Conservation (phyloP, 2,888 invertebrate species). For the Dascillus cervinus region DNA sequence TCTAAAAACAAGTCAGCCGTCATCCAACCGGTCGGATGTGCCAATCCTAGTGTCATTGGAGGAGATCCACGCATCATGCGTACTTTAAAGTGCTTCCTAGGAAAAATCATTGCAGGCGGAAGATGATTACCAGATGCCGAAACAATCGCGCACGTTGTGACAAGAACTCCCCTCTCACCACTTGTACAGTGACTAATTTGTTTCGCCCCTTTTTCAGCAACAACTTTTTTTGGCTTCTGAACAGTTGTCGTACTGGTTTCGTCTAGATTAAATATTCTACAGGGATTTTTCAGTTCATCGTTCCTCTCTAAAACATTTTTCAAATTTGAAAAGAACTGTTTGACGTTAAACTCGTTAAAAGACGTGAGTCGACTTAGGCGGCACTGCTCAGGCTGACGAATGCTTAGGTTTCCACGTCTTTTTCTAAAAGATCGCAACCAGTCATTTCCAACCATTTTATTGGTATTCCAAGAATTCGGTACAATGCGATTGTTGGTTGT, state of each 20-base stretch:
- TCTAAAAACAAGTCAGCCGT: constrained; percentile 1
- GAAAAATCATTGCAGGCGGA: constrained; percentile 3
- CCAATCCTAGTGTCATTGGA: constrained; percentile 3
- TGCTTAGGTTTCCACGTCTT: constrained; percentile 5
- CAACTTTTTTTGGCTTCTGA: constrained; percentile 8
- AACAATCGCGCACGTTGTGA: constrained; percentile 3
- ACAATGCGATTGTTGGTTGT: constrained; percentile 12
- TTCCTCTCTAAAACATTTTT: too few species aligned
- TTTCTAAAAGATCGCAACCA: constrained; percentile 6
- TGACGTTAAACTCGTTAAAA: constrained; percentile 3
- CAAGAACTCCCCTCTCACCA: constrained; percentile 5
- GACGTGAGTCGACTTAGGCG: constrained; percentile 3
- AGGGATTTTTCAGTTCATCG: too few species aligned
- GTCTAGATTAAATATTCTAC: too few species aligned
- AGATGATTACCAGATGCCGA: constrained; percentile 2
- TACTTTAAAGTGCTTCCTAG: constrained; percentile 1
- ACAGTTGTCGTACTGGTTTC: constrained; percentile 7
- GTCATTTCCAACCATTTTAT: constrained; percentile 9
- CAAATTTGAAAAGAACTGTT: constrained; percentile 1
- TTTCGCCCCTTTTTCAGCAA: constrained; percentile 7
- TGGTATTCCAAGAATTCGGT: constrained; percentile 11
- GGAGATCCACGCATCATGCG: constrained; percentile 2
- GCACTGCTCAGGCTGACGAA: constrained; percentile 5
- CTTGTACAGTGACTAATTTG: constrained; percentile 6
- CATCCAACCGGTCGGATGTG: constrained; percentile 2